Base-by-base conservation (phyloP, 2,888 invertebrate genomes). In the Lochmaea crataegi region DNA sequence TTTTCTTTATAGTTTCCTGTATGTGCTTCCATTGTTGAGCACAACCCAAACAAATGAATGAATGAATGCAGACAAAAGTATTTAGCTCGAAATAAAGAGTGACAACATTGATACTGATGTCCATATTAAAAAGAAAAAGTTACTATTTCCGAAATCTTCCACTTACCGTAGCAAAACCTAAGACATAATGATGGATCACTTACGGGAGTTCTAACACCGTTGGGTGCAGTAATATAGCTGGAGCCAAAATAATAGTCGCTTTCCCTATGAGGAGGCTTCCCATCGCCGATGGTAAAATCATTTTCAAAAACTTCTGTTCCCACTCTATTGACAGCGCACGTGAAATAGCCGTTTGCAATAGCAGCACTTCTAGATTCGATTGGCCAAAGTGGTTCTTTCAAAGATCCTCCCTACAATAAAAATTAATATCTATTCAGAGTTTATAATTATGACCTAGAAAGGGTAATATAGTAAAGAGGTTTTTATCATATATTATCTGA, bases 161-260 rank as follows among this genome's bases (percentile, higher is more conserved):
- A 26, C 26, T 26, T 26, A 26, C 3, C 26, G 26, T 26, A 26
- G 3, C 26, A 26, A 6, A 38, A 38, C 14, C 14, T 45, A 10
- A n/a, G 12, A 42, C 60, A 2, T 9, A 60, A 41, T 38, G 9
- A 2, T 26, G n/a, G 18, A 45, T 87, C 56, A 77, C 77, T 87
- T 87, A 94, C 94, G 18, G 95, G 96, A 72, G 97, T 97, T 83
- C 98, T 90, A 56, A 91, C 90, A 1, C 98, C 99, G 88, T 99
- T 94, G 0, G 99, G 99, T 2, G 94, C 96, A 11, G 98, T 92
- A 1, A 97, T 90, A 84, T 99, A 99, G 80, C 95, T 95, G 0
- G 97, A 97, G 0, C 98, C 99, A 86, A 98, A 99, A 85, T 98
- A 99, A 80, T 94, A 94, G 10, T 99, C 98, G 80, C 98, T 94